Evolutionary conservation across 2,113 vertebrate genomes (phyloP).

Genomic region (Neoarius graeffei): DNA sequence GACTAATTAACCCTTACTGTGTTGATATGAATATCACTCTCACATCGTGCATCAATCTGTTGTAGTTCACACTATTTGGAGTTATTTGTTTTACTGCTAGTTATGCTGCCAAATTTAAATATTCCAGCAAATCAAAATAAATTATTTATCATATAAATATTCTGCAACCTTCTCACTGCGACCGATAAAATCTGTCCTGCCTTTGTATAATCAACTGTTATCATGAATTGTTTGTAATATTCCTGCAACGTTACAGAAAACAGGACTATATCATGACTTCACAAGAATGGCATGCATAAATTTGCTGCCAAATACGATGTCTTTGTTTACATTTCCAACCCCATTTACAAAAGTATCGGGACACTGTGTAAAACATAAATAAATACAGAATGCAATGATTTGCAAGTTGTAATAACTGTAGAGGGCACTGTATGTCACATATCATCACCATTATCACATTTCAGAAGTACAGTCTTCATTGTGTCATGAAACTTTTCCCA

Average conservation of each 20-base stretch:
- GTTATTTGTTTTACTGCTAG: constrained; percentile 17
- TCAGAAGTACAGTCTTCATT: not conserved
- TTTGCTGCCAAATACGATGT: not conserved
- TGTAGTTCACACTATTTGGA: constrained; percentile 37
- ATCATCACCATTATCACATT: not conserved
- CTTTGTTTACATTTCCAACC: not conserved
- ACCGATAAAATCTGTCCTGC: not conserved
- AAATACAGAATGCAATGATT: too few species aligned
- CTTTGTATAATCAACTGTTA: not conserved
- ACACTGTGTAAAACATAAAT: too few species aligned
- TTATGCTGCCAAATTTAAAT: constrained; percentile 22
- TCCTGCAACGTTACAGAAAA: not conserved
- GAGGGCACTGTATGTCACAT: not conserved
- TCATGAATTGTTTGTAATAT: not conserved
- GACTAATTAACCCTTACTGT: constrained; percentile 55
- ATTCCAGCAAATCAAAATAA: constrained; percentile 4
- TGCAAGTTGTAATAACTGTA: too few species aligned
- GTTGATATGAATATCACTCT: constrained; percentile 55
- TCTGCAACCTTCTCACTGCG: not conserved
- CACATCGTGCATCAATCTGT: constrained; percentile 40
- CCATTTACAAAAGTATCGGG: too few species aligned
- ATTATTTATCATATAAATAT: constrained; percentile 2
- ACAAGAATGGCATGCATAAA: not conserved
- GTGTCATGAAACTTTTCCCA: not conserved
- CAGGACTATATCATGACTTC: not conserved